Conservation (phyloP, 2,797 vertebrate genomes). For the Platalea minor region DNA sequence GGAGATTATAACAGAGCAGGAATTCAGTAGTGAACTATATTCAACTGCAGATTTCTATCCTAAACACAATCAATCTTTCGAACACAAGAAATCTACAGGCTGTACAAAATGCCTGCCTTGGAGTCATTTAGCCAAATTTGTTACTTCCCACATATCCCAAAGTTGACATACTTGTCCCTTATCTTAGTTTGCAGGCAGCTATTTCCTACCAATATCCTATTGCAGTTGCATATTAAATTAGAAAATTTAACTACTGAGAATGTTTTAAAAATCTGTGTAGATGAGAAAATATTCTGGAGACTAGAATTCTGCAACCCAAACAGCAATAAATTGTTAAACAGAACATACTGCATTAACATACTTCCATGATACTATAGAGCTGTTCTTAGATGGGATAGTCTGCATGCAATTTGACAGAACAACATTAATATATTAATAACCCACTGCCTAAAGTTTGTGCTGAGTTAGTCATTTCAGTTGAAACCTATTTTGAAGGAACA, state of each 20-base stretch:
- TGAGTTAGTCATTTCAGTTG: not conserved
- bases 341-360: not conserved
- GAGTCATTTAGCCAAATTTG: not conserved
- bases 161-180: slow-evolving; percentile 16
- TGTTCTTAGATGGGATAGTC: not conserved
- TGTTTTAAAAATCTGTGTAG: not conserved
- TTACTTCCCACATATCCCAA: slow-evolving; percentile 1
- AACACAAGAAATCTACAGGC: not conserved
- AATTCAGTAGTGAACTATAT: slow-evolving; percentile 15
- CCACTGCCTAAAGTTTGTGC: not conserved
- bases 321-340: not conserved
- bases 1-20: not conserved
- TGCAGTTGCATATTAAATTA: slow-evolving; percentile 19
- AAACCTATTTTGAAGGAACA: not conserved
- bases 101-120: not conserved
- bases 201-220: slow-evolving; percentile 15
- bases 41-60: not conserved
- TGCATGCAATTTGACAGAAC: not conserved
- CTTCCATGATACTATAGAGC: not conserved
- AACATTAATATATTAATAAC: not conserved
- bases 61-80: not conserved
- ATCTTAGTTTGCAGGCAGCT: slow-evolving; percentile 24
- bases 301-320: not conserved
- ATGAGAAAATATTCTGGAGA: not conserved
- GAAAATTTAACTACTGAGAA: not conserved